Percentiles rank a stretch among this genome's conserved stretches.
phyloP scores from a whole-genome alignment of 1,140 invertebrate species.

The Cotesia typhae region DNA sequence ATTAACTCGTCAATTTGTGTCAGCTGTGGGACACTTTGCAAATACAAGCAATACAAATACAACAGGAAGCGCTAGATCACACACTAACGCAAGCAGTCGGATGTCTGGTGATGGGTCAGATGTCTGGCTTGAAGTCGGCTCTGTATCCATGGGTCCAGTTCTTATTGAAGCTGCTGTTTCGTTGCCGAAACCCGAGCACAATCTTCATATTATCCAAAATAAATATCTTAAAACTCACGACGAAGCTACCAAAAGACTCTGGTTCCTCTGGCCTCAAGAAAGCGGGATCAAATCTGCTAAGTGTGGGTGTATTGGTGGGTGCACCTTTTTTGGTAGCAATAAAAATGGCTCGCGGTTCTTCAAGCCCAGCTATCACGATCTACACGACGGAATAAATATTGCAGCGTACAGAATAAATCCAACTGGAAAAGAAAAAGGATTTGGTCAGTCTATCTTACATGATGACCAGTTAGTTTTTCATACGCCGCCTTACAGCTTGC shows the following conservation, averaged over 20 bases:
- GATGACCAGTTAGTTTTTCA: conserved; percentile 89
- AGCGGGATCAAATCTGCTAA: conserved; percentile 70
- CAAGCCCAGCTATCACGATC: conserved; percentile 81
- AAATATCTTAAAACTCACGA: conserved; percentile 88
- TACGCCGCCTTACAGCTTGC: conserved; percentile 83
- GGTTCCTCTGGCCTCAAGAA: conserved; percentile 91
- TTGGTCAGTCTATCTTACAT: conserved; percentile 93
- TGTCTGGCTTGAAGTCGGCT: conserved; percentile 93
- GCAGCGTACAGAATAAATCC: conserved; percentile 77
- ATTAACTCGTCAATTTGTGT: conserved; percentile 76
- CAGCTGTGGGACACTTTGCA: conserved; percentile 63
- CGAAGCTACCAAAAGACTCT: conserved; percentile 84
- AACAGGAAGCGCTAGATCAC: conserved; percentile 66
- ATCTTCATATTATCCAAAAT: conserved; percentile 80
- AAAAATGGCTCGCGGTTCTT: conserved; percentile 88
- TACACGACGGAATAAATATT: conserved; percentile 83
- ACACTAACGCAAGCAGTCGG: conserved; percentile 59
- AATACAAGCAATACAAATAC: conserved; percentile 70
- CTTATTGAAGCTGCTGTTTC: conserved; percentile 92
- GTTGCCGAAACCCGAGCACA: conserved; percentile 76
- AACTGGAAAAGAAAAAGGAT: conserved; percentile 78
- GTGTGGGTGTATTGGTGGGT: conserved; percentile 96
- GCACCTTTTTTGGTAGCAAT: conserved; percentile 92
- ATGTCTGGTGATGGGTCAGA: conserved; percentile 69
- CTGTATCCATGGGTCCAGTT: conserved; percentile 87